Conservation (phyloP, 2,888 invertebrate species). For the Tetropium fuscum region DNA sequence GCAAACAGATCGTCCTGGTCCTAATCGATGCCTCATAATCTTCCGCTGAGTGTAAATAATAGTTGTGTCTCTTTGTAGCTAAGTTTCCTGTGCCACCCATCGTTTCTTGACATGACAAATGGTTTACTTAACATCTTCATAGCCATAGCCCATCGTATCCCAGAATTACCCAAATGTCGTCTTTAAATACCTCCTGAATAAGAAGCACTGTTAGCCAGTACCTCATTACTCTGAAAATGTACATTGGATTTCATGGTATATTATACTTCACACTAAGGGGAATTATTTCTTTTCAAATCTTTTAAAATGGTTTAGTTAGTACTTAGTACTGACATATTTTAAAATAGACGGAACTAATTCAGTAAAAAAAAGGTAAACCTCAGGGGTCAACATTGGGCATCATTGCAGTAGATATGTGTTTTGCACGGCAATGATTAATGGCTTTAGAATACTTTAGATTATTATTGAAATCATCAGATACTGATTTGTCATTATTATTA, state of each 20-base stretch:
- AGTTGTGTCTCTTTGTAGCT: constrained; percentile 52
- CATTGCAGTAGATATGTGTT: background rate
- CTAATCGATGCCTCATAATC: constrained; percentile 44
- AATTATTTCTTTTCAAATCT: constrained; percentile 38
- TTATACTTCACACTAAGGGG: constrained; percentile 38
- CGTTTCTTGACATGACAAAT: constrained; percentile 63
- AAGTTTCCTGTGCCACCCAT: constrained; percentile 63
- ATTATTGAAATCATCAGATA: too few species aligned
- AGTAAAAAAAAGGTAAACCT: constrained; percentile 40
- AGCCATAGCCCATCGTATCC: constrained; percentile 36
- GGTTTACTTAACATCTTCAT: constrained; percentile 56
- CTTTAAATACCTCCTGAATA: constrained; percentile 29
- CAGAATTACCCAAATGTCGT: constrained; percentile 31
- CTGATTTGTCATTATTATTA: too few species aligned
- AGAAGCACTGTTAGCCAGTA: constrained; percentile 8
- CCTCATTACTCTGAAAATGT: constrained; percentile 23
- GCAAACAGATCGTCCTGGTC: constrained; percentile 34
- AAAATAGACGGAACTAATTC: constrained; percentile 38
- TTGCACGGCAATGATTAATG: too few species aligned
- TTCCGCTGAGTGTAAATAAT: constrained; percentile 50
- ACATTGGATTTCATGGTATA: constrained; percentile 40
- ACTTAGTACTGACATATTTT: constrained; percentile 33
- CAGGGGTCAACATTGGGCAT: constrained; percentile 37
- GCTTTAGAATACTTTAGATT: too few species aligned
- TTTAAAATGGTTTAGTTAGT: constrained; percentile 34